Conservation (phyloP, 1,140 invertebrate species). For the Heliconius himera region DNA sequence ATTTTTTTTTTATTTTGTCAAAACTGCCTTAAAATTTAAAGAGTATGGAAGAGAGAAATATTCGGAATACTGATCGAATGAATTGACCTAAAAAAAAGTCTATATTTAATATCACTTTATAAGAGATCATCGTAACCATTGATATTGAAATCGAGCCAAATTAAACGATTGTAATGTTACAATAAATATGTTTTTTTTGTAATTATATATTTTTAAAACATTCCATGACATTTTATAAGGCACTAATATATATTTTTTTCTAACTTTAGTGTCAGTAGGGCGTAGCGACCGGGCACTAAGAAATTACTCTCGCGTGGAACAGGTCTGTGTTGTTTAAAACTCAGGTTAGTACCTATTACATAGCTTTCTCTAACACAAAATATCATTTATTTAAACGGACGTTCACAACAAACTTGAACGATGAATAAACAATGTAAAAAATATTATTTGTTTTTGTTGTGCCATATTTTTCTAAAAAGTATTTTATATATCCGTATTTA, state of each 20-base stretch:
- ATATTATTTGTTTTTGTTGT: too few relatives aligned
- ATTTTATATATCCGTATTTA: too few relatives aligned
- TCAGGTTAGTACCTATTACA: constrained; percentile 3
- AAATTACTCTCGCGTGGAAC: constrained; percentile 55
- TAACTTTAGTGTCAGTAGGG: constrained; percentile 45
- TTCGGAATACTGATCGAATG: too few relatives aligned
- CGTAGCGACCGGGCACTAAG: constrained; percentile 43
- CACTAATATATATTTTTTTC: neutral
- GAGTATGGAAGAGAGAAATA: neutral
- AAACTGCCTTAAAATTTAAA: neutral
- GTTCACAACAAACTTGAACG: neutral
- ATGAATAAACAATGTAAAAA: too few relatives aligned
- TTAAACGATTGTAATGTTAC: too few relatives aligned
- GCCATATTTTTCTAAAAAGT: too few relatives aligned
- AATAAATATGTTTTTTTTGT: too few relatives aligned
- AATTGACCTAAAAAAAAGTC: too few relatives aligned
- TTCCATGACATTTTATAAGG: neutral
- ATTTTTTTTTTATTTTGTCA: neutral
- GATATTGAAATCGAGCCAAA: too few relatives aligned
- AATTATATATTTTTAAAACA: constrained; percentile 19
- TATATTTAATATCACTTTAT: too few relatives aligned
- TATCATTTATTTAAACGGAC: constrained; percentile 3
- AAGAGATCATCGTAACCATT: too few relatives aligned
- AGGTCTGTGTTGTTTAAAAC: constrained; percentile 48
- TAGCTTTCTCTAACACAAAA: constrained; percentile 14